phyloP scores from a whole-genome alignment of 2,797 vertebrate species.

The Podargus strigoides region DNA sequence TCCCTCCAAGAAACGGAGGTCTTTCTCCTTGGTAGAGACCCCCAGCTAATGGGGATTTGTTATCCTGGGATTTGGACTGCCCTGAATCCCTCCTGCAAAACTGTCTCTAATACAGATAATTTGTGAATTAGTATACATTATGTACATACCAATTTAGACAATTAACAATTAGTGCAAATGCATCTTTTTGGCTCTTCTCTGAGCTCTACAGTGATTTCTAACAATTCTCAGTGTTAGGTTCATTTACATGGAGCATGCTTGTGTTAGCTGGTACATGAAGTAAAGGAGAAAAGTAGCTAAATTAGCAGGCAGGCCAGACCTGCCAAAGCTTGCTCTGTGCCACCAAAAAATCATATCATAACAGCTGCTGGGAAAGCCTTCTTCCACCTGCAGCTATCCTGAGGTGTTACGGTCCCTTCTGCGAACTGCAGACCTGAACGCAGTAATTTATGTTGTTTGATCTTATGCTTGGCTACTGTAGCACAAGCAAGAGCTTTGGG shows the following conservation, averaged over 20 bases:
- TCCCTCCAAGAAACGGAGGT: not conserved
- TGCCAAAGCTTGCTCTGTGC: not conserved
- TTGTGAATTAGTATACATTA: not conserved
- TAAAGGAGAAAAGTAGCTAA: not conserved
- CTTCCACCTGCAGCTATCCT: not conserved
- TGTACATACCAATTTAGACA: not conserved
- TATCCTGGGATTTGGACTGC: not conserved
- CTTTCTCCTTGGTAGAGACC: not conserved
- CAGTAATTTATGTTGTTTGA: not conserved
- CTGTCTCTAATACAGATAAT: not conserved
- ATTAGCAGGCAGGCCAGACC: not conserved
- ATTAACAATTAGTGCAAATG: not conserved
- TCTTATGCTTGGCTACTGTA: not conserved
- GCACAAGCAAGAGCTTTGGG: not conserved
- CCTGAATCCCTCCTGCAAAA: not conserved
- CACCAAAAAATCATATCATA: not conserved
- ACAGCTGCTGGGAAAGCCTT: not conserved
- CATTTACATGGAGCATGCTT: rapidly evolving
- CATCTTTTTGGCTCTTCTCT: not conserved
- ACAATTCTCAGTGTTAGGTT: not conserved
- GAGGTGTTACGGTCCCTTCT: not conserved
- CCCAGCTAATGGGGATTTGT: not conserved
- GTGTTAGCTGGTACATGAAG: not conserved
- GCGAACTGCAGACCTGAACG: not conserved
- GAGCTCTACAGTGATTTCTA: not conserved